Conservation (phyloP, 2,888 invertebrate genomes). For the Xestia sexstrigata region DNA sequence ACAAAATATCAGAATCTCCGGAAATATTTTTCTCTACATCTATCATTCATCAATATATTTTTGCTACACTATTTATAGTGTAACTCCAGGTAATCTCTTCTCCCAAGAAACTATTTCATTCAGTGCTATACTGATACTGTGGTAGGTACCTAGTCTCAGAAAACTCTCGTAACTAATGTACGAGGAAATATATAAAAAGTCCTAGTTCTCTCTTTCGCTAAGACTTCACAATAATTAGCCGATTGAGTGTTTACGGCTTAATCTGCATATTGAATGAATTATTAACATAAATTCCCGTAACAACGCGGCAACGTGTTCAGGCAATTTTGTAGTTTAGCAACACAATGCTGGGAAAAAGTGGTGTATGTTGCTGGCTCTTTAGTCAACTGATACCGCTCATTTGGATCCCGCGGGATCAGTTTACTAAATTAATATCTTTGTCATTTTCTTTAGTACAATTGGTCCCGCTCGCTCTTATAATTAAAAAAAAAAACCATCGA, state of each 20-base stretch:
- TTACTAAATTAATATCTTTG: no score
- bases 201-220: constrained; percentile 55
- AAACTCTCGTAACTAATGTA: constrained; percentile 17
- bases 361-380: no score
- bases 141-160: neutral
- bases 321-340: constrained; percentile 33
- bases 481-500: no score
- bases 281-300: constrained; percentile 50
- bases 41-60: neutral
- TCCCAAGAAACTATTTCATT: neutral
- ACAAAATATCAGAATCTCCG: neutral
- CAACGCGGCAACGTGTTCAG: constrained; percentile 40
- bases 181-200: constrained; percentile 31
- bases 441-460: no score
- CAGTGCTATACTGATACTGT: neutral
- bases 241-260: constrained; percentile 38
- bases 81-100: neutral
- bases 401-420: no score
- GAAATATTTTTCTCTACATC: neutral
- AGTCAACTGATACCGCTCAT: no score
- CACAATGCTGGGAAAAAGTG: neutral
- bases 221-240: constrained; percentile 39
- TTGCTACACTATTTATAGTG: neutral
- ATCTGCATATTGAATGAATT: constrained; percentile 64
- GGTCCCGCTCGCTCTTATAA: no score